Base-by-base conservation (phyloP, 1,140 invertebrate genomes). In the Rhyzopertha dominica region DNA sequence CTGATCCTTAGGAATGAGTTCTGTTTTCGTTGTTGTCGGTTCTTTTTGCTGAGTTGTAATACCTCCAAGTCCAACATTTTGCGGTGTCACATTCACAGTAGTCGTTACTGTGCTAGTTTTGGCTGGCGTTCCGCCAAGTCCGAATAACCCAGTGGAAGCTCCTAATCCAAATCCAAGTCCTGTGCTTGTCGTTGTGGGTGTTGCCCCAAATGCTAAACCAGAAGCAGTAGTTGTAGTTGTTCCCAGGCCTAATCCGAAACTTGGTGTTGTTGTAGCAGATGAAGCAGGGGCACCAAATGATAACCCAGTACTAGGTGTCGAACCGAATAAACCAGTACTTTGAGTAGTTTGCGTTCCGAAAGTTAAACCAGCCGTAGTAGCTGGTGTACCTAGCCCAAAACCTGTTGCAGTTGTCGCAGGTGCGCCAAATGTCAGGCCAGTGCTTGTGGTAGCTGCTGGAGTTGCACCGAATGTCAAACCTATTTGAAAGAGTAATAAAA, bases 1-100 rank as follows among this genome's bases (percentile, higher is more conserved):
- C 43, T 78, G 80, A 56, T 86, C 83, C 67, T 85, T 86, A 0
- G 80, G 73, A 47, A 77, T 66, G 22, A 78, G 77, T 34, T 78
- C 76, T 56, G 71, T 75, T 38, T 73, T 67, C 43, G 77, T 72
- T 2, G 73, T 71, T 2, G 43, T 47, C 4, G 54, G 35, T 69
- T 59, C 41, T 69, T 76, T 71, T 57, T 73, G 61, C 62, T 78
- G 54, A 22, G 74, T 67, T 51, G 81, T 79, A 22, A 82, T 64
- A 10, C 81, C 82, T 4, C 83, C 82, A 2, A 85, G 64, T 5
- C 82, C 82, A 3, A 74, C 60, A 34, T 35, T 54, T 16, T 61
- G 56, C 24, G 61, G 44, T 13, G 66, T 52, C 18, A 67, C 50
- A 4, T 56, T 59, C 38, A 65, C 67, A 5, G 65, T 42, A 16